Base-by-base conservation (phyloP, 2,888 invertebrate species). In the Acleris literana region DNA sequence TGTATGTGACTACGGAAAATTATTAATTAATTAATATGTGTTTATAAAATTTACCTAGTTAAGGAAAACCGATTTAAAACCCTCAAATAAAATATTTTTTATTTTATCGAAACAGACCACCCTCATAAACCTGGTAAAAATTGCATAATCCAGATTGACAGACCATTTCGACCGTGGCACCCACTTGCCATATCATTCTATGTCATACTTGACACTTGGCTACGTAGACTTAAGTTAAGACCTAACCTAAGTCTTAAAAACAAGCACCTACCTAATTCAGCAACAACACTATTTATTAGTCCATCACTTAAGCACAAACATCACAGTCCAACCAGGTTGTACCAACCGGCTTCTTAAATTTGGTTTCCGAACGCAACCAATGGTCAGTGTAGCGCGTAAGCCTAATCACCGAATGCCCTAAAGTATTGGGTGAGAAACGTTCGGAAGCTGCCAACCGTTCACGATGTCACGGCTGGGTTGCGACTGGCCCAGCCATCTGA, bases 401-500 rank as follows among this genome's bases (percentile, higher is more conserved):
- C 88, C 91, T 85, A 89, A 91, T 91, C 85, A 88, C 88, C 88
- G 89, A 85, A 88, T 86, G 86, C 79, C 76, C 87, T 85, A 82
- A 86, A 87, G 88, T 88, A 78, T 85, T 83, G 84, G 78, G 79
- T 74, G 82, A 80, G 84, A 82, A 81, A 84, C 76, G 81, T 76
- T 76, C 80, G 84, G 85, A 86, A 79, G 83, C 89, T 85, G 82
- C 92, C 90, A 90, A 89, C 89, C 91, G 91, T 90, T 92, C 86
- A 85, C 91, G 90, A 87, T 88, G 86, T 83, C 88, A 92, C 91
- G 92, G 92, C 93, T 92, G 86, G 92, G 81, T 92, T 82, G 83
- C 90, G 90, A 92, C 92, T 92, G 92, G 88, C 90, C 90, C 84
- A 88, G 87, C 90, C 90, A 90, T 91, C 92, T 91, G 92, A 92